phyloP scores from a whole-genome alignment of 2,113 vertebrate genomes.

The Psophia crepitans region DNA sequence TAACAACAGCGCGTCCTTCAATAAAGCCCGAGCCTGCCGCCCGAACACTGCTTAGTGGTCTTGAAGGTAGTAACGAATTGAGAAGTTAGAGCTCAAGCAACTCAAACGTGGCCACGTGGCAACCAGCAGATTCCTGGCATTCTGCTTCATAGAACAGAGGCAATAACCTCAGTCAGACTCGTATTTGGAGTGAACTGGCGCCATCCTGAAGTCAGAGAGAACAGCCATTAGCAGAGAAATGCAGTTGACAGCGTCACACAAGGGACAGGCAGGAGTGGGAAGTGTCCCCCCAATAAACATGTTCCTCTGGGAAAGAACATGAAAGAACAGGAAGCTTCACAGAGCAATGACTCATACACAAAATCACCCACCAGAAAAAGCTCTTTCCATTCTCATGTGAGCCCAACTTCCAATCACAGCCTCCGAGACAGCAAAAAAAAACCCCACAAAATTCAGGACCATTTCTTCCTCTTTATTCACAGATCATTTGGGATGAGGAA shows the following conservation, averaged over 20 bases:
- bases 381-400: neutral
- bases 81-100: neutral
- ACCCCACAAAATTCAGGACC: neutral
- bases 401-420: neutral
- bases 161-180: neutral
- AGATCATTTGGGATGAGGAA: neutral
- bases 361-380: slow-evolving; percentile 2
- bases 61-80: neutral
- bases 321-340: slow-evolving; percentile 24
- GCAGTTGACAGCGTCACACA: neutral
- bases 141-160: neutral
- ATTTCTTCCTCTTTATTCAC: slow-evolving; percentile 60
- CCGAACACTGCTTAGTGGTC: neutral
- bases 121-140: neutral
- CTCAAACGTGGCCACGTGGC: rapidly evolving
- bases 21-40: neutral
- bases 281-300: neutral
- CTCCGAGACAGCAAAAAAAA: neutral
- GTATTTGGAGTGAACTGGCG: rapidly evolving
- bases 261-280: neutral
- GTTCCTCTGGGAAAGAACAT: neutral
- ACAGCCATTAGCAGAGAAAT: rapidly evolving
- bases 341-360: neutral
- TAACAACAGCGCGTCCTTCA: neutral
- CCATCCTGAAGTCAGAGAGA: neutral